Evolutionary conservation across 2,113 vertebrate genomes (phyloP).

Genomic region (Larimichthys polyactis): DNA sequence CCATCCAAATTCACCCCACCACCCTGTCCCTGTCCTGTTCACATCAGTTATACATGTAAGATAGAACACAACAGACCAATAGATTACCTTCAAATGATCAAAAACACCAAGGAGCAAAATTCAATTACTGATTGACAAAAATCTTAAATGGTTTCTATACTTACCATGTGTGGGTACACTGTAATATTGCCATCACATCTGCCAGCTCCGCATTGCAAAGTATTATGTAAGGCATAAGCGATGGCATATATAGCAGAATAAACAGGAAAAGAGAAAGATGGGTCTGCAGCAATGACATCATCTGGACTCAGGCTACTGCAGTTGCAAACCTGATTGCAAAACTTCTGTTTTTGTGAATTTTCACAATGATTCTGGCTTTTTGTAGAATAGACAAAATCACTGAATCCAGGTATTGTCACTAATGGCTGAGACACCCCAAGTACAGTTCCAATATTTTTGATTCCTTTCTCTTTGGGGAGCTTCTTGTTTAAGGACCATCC

Average conservation of each 20-base stretch:
- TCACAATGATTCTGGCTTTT: neutral
- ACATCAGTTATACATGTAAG: no score
- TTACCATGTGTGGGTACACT: conserved; percentile 81
- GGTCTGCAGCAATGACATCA: conserved; percentile 6
- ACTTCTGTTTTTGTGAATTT: neutral
- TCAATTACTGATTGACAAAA: no score
- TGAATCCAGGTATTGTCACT: conserved; percentile 74
- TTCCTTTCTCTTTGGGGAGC: conserved; percentile 74
- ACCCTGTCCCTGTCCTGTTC: no score
- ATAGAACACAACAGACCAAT: no score
- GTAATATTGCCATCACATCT: conserved; percentile 73
- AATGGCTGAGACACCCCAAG: conserved; percentile 79
- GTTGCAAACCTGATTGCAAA: conserved; percentile 80
- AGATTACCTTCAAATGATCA: no score
- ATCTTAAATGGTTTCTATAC: neutral
- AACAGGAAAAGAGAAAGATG: conserved; percentile 76
- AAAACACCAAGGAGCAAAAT: no score
- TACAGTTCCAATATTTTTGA: conserved; percentile 79
- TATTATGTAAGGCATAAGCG: conserved; percentile 85
- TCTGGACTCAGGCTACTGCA: conserved; percentile 46
- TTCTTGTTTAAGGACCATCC: conserved; percentile 80
- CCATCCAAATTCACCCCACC: no score
- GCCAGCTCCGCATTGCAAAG: conserved; percentile 81
- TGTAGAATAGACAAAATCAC: conserved; percentile 66
- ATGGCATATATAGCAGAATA: conserved; percentile 84